Conservation (phyloP, 1,140 invertebrate genomes). For the Ridgeia piscesae region DNA sequence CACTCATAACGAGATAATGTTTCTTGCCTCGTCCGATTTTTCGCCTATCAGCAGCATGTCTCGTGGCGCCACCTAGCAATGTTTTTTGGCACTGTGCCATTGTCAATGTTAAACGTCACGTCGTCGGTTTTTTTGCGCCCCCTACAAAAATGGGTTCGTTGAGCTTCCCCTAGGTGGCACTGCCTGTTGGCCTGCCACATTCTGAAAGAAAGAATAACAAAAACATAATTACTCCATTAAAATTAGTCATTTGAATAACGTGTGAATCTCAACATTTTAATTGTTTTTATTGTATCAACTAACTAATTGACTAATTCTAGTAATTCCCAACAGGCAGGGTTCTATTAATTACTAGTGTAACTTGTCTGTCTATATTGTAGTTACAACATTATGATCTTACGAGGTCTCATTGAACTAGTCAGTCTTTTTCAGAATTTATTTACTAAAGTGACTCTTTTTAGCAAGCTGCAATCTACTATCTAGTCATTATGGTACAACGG, state of each 20-base stretch:
- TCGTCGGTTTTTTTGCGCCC: background rate
- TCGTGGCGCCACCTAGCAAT: background rate
- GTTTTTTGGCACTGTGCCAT: background rate
- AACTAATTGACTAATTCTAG: too few relatives aligned
- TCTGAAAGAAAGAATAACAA: background rate
- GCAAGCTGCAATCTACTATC: too few relatives aligned
- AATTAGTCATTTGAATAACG: background rate
- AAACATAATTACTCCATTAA: background rate
- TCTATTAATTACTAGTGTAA: too few relatives aligned
- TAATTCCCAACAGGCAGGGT: too few relatives aligned
- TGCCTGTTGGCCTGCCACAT: background rate
- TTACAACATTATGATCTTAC: too few relatives aligned
- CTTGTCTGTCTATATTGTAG: too few relatives aligned
- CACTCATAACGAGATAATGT: background rate
- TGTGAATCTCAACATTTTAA: background rate
- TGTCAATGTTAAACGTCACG: background rate
- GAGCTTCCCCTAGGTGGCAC: conserved; percentile 14
- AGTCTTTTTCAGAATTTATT: too few relatives aligned
- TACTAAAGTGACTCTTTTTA: too few relatives aligned
- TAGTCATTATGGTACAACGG: too few relatives aligned
- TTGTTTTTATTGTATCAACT: too few relatives aligned
- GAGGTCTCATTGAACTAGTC: too few relatives aligned
- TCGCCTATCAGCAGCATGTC: background rate
- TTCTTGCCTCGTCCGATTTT: background rate
- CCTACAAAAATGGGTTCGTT: conserved; percentile 17